Conservation (phyloP, 30 jellyfish, hydroid and myxozoan genomes). For the Aurelia aurita region DNA sequence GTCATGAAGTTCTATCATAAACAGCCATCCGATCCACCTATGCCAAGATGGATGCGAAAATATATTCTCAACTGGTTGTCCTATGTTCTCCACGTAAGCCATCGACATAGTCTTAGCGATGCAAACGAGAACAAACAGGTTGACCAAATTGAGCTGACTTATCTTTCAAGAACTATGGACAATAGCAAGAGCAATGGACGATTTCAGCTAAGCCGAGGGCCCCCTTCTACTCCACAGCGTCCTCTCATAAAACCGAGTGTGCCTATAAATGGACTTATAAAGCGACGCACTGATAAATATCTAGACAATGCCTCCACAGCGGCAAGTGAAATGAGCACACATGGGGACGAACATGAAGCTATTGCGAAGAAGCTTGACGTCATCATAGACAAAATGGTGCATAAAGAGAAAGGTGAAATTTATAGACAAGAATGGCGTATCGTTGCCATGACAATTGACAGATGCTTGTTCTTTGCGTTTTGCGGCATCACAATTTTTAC, state of each 20-base stretch:
- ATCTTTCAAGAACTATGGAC: background rate
- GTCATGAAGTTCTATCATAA: constrained; percentile 65
- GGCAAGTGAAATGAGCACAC: constrained; percentile 19
- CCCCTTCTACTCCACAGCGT: background rate
- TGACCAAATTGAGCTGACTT: constrained; percentile 40
- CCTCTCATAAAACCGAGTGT: background rate
- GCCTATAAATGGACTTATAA: constrained; percentile 32
- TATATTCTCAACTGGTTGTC: constrained; percentile 65
- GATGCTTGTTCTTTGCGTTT: constrained; percentile 56
- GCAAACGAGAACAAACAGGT: background rate
- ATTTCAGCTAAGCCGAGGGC: constrained; percentile 2
- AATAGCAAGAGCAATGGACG: constrained; percentile 29
- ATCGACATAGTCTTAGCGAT: background rate
- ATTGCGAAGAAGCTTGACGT: constrained; percentile 57
- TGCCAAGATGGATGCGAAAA: constrained; percentile 74
- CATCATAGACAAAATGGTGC: constrained; percentile 58
- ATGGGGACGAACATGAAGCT: constrained; percentile 7
- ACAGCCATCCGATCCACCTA: constrained; percentile 76
- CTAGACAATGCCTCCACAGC: constrained; percentile 15
- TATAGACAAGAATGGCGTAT: constrained; percentile 78
- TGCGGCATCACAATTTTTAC: constrained; percentile 46
- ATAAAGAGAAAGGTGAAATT: constrained; percentile 59
- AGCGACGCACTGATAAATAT: constrained; percentile 39
- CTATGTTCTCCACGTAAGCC: constrained; percentile 52
- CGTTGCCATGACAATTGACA: constrained; percentile 90